Percentiles rank a stretch among this genome's conserved stretches.
phyloP scores from a whole-genome alignment of 1,140 invertebrate genomes.

The Colletes gigas region DNA sequence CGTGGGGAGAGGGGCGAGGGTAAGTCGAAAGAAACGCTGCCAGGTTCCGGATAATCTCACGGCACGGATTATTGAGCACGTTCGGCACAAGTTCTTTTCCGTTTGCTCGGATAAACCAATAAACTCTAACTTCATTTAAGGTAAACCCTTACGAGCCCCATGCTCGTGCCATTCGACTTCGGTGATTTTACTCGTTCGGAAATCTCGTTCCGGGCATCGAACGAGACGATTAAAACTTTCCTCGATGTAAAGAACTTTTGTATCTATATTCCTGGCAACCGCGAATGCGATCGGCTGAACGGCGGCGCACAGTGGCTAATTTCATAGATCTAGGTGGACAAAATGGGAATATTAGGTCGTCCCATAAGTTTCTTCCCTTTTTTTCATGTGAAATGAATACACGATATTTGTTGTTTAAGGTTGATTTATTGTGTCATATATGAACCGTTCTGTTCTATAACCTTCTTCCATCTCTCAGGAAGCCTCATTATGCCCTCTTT shows the following conservation, averaged over 20 bases:
- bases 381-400: neutral
- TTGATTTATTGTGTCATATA: neutral
- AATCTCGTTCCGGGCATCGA: slow-evolving; percentile 3
- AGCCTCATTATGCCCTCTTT: no score
- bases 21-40: slow-evolving; percentile 57
- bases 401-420: neutral
- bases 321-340: no score
- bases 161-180: slow-evolving; percentile 42
- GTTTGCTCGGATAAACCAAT: slow-evolving; percentile 66
- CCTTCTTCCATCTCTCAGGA: no score
- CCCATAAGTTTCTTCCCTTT: neutral
- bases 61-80: slow-evolving; percentile 68
- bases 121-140: slow-evolving; percentile 67
- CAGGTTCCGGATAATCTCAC: slow-evolving; percentile 62
- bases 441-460: neutral
- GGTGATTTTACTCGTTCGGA: slow-evolving; percentile 54
- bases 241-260: slow-evolving; percentile 22
- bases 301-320: neutral
- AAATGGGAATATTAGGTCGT: no score
- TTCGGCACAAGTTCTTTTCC: slow-evolving; percentile 62
- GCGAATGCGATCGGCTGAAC: neutral
- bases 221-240: slow-evolving; percentile 50
- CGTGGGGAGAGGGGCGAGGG: slow-evolving; percentile 12
- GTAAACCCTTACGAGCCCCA: slow-evolving; percentile 60
- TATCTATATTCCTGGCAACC: slow-evolving; percentile 36